Evolutionary conservation across 2,797 vertebrate species (phyloP), one percentile per base, ranked within the genome.

Genomic region (Cossypha polioptera): DNA sequence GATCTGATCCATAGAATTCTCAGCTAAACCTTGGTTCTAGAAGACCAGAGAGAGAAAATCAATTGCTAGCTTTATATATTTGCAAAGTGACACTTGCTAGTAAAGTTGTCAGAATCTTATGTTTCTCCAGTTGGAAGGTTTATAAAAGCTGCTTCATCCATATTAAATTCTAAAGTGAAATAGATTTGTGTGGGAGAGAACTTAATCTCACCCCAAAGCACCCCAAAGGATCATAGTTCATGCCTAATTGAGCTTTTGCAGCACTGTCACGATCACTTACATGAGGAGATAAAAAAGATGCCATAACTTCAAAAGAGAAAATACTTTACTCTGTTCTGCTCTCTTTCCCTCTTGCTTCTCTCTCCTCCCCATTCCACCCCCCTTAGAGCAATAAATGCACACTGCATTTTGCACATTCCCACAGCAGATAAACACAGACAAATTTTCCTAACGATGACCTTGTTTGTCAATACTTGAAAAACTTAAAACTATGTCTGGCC

Each of bases 131-230:
- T 71, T 77, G 47, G 68, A 86, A 74, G 50, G 16, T 74, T 95
- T 88, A 71, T 90, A 90, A 90, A 91, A 91, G 47, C 47, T 75
- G 14, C 69, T 94, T 91, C 85, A 94, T 94, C 86, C 83, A 81
- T 94, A 88, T 86, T 88, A 86, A 94, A 90, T 69, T 95, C 55
- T 88, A 51, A 80, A 86, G 72, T 58, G 61, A 94, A 92, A 89
- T 92, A 96, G 66, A 86, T 83, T 94, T 91, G 86, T 48, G 54
- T 95, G 85, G 78, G 93, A 92, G 90, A 86, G 59, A 92, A 78
- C 43, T 87, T 89, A 80, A 84, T 82, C 76, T 84, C 79, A n/a
- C n/a, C n/a, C n/a, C n/a, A n/a, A n/a, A 81, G 54, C 61, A 81
- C 62, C 77, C 65, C 42, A 66, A 95, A 95, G 67, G 74, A 93